Evolutionary conservation across 2,113 vertebrate species (phyloP).

Genomic region (Carettochelys insculpta): DNA sequence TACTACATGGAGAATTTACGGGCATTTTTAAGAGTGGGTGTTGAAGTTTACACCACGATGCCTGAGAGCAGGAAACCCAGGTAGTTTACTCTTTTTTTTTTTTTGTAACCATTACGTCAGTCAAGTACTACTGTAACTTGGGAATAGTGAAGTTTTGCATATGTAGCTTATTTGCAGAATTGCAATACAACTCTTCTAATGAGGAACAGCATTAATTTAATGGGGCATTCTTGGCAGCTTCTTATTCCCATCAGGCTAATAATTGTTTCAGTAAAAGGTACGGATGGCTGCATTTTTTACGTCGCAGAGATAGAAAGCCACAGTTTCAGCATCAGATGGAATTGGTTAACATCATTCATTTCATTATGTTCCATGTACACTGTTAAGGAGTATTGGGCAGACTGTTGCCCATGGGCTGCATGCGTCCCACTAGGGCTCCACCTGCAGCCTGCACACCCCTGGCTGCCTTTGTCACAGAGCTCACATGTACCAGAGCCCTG

Average conservation of each 20-base stretch:
- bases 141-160: slow-evolving; percentile 53
- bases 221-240: slow-evolving; percentile 50
- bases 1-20: slow-evolving; percentile 44
- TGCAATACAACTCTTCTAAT: slow-evolving; percentile 70
- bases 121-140: slow-evolving; percentile 60
- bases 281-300: background rate
- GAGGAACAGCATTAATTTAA: slow-evolving; percentile 50
- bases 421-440: no score
- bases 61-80: slow-evolving; percentile 37
- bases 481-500: no score
- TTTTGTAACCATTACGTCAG: slow-evolving; percentile 48
- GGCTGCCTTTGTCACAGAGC: no score
- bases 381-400: no score
- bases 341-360: background rate
- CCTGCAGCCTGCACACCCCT: no score
- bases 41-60: slow-evolving; percentile 59
- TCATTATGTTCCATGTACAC: background rate
- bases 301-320: background rate
- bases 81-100: slow-evolving; percentile 46
- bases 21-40: slow-evolving; percentile 5
- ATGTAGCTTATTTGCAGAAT: slow-evolving; percentile 63
- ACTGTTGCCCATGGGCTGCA: no score
- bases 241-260: background rate
- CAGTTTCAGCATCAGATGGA: background rate
- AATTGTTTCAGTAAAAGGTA: background rate